These are phyloP conservation scores for Eumerus sabulonum DNA, from an alignment of 2,888 invertebrate genomes.

Conservation along the genomic window DNA sequence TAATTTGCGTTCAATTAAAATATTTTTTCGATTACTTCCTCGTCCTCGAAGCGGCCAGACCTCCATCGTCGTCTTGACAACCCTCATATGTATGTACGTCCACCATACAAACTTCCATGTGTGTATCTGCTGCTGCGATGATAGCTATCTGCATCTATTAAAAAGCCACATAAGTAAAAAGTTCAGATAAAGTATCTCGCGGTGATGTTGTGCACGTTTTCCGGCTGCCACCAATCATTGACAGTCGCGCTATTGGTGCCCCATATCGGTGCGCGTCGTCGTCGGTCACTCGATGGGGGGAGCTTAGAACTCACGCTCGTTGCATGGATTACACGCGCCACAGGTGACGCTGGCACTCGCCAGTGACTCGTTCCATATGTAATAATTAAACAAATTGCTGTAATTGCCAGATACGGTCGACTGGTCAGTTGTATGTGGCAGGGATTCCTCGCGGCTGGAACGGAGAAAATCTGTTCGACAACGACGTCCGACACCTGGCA, in stretches of 20 bases:
- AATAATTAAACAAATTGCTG: constrained; percentile 60
- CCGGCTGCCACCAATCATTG: too few species aligned
- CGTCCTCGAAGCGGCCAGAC: constrained; percentile 32
- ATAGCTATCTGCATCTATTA: constrained; percentile 17
- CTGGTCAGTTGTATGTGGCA: constrained; percentile 28
- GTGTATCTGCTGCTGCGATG: not conserved
- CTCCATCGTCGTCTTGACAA: constrained; percentile 15
- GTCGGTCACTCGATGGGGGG: constrained; percentile 3
- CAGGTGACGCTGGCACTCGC: constrained; percentile 37
- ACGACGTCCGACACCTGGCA: constrained; percentile 44
- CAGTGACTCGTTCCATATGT: constrained; percentile 21
- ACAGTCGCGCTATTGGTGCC: too few species aligned
- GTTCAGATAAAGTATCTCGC: constrained; percentile 44
- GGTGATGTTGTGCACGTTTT: too few species aligned
- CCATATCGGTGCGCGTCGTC: not conserved
- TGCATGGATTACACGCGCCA: constrained; percentile 19
- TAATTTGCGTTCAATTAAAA: constrained; percentile 54
- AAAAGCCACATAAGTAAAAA: constrained; percentile 32
- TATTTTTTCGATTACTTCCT: constrained; percentile 25
- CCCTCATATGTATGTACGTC: not conserved
- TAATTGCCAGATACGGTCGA: constrained; percentile 43
- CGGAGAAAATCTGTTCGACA: not conserved
- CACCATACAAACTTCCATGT: too few species aligned
- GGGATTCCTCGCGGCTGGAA: constrained; percentile 24
- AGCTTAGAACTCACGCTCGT: not conserved